Percentiles rank a stretch among this genome's conserved stretches.
phyloP scores from a whole-genome alignment of 2,113 vertebrate species.

The Eleginops maclovinus region DNA sequence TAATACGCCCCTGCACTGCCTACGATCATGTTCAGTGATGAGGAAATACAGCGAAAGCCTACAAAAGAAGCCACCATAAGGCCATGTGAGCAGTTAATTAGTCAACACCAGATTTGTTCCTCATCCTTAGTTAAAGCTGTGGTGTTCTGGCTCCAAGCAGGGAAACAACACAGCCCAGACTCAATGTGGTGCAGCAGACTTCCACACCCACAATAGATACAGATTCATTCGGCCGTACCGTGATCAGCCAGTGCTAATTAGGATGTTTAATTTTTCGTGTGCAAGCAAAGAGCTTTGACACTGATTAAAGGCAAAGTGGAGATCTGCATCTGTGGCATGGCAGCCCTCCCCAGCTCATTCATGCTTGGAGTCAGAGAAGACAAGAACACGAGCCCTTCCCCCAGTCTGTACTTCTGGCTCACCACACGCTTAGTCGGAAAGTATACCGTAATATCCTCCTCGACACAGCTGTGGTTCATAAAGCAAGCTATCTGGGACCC shows the following conservation, averaged over 20 bases:
- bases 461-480: constrained; percentile 13
- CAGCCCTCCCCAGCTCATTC: constrained; percentile 49
- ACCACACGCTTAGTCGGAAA: constrained; percentile 31
- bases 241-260: constrained; percentile 68
- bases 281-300: constrained; percentile 51
- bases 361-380: constrained; percentile 60
- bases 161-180: constrained; percentile 35
- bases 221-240: constrained; percentile 54
- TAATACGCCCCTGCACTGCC: background rate
- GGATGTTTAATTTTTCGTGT: constrained; percentile 52
- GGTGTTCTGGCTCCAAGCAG: constrained; percentile 38
- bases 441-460: constrained; percentile 23
- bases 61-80: constrained; percentile 34
- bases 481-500: constrained; percentile 5
- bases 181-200: constrained; percentile 39
- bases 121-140: constrained; percentile 33
- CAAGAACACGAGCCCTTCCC: constrained; percentile 56
- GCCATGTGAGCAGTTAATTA: constrained; percentile 40
- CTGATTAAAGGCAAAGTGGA: constrained; percentile 70
- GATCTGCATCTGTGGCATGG: constrained; percentile 51
- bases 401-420: constrained; percentile 27
- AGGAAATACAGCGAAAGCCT: constrained; percentile 27
- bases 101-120: constrained; percentile 43
- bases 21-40: constrained; percentile 20
- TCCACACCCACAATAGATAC: constrained; percentile 33